phyloP scores from a whole-genome alignment of 2,113 vertebrate species.

The Taxidea taxus region DNA sequence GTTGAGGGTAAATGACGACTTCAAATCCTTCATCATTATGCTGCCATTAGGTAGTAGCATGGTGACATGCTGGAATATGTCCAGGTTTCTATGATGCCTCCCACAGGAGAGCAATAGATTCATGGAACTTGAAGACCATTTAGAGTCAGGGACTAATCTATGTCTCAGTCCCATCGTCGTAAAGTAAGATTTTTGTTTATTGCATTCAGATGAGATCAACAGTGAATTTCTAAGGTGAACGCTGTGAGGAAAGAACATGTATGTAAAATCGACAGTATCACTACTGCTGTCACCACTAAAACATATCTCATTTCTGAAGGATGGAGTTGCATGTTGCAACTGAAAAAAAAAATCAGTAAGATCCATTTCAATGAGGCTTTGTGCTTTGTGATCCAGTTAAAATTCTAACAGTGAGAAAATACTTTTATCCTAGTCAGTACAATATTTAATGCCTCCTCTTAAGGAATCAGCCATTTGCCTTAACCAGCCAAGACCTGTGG shows the following conservation, averaged over 20 bases:
- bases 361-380: not conserved
- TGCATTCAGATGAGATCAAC: conserved; percentile 22
- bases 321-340: not conserved
- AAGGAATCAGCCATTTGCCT: not conserved
- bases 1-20: not conserved
- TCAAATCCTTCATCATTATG: not conserved
- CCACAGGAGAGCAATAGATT: not conserved
- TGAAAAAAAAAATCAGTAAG: not conserved
- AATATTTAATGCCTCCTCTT: not conserved
- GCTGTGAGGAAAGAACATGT: conserved; percentile 10
- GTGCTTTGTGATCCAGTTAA: conserved; percentile 44
- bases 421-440: not conserved
- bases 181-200: not conserved
- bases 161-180: not conserved
- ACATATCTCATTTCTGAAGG: not conserved
- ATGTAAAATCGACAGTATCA: not conserved
- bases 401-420: conserved; percentile 13
- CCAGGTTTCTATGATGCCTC: not conserved
- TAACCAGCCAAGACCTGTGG: not conserved
- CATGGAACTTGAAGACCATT: not conserved
- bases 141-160: not conserved
- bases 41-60: not conserved
- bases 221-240: conserved; percentile 27
- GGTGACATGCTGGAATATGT: not conserved
- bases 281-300: not conserved